A percentile compares a stretch with the other conserved stretches of the same genome.
phyloP scores from a whole-genome alignment of 2,113 vertebrate species.

The Otolemur garnettii region DNA sequence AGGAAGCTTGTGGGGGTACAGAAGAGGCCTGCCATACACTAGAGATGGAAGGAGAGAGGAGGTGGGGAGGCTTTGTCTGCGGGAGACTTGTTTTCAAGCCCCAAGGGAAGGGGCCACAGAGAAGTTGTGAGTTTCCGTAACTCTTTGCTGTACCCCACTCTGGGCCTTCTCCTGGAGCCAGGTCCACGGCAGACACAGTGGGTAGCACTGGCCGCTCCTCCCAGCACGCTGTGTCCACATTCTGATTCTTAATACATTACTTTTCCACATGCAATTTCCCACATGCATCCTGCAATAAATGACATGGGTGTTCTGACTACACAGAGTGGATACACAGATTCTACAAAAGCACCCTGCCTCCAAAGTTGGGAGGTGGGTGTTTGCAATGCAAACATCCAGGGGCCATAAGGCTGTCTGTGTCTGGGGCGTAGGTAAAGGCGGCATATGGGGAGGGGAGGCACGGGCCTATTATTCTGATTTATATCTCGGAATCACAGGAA shows the following conservation, averaged over 20 bases:
- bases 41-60: neutral
- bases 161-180: neutral
- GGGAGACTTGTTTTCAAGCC: neutral
- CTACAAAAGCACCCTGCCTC: neutral
- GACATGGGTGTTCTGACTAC: neutral
- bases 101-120: neutral
- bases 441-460: neutral
- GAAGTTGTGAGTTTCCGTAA: neutral
- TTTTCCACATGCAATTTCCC: neutral
- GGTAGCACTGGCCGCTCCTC: neutral
- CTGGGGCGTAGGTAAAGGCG: slow-evolving; percentile 35
- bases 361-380: neutral
- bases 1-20: neutral
- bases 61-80: neutral
- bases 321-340: neutral
- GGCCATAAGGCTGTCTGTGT: slow-evolving; percentile 5
- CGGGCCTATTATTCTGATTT: slow-evolving; percentile 83
- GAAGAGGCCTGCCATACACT: slow-evolving; percentile 11
- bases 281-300: neutral
- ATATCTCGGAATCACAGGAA: slow-evolving; percentile 80
- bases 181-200: neutral
- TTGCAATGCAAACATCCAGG: neutral
- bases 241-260: neutral
- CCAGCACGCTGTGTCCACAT: neutral
- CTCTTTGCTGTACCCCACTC: neutral